Evolutionary conservation across 1,140 invertebrate genomes (phyloP).

Genomic region (Plectrocnemia conspersa): DNA sequence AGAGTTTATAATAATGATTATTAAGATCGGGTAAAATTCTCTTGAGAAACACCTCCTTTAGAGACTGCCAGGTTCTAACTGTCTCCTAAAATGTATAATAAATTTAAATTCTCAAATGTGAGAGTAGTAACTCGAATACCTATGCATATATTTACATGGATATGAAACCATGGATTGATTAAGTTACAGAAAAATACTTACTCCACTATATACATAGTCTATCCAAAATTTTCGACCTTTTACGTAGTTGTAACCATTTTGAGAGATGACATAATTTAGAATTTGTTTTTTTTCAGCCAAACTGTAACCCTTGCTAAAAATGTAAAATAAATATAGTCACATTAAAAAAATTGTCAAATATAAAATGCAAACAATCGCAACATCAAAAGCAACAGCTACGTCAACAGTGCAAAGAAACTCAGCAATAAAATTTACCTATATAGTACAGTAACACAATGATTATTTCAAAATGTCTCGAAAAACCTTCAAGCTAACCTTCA

Average conservation of each 20-base stretch:
- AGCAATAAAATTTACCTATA: too few species aligned
- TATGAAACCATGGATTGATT: background rate
- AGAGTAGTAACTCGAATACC: background rate
- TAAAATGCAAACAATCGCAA: too few species aligned
- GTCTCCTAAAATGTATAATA: constrained; percentile 36
- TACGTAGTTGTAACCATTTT: constrained; percentile 16
- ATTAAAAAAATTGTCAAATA: too few species aligned
- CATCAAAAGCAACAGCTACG: too few species aligned
- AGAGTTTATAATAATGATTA: constrained; percentile 46
- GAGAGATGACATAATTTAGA: constrained; percentile 6
- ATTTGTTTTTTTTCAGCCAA: constrained; percentile 21
- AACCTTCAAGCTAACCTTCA: too few species aligned
- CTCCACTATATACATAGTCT: constrained; percentile 8
- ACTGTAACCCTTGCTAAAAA: constrained; percentile 23
- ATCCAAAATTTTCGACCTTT: constrained; percentile 23
- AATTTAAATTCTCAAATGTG: background rate
- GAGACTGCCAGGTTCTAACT: constrained; percentile 47
- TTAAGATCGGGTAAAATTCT: constrained; percentile 46
- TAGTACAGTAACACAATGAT: too few species aligned
- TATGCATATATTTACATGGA: background rate
- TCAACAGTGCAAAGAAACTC: too few species aligned
- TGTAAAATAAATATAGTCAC: too few species aligned
- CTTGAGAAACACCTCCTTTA: constrained; percentile 48
- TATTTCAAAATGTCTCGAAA: too few species aligned
- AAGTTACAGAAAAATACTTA: background rate